Evolutionary conservation across 2,113 vertebrate genomes (phyloP).

Genomic region (Neodontobutis hainanensis): DNA sequence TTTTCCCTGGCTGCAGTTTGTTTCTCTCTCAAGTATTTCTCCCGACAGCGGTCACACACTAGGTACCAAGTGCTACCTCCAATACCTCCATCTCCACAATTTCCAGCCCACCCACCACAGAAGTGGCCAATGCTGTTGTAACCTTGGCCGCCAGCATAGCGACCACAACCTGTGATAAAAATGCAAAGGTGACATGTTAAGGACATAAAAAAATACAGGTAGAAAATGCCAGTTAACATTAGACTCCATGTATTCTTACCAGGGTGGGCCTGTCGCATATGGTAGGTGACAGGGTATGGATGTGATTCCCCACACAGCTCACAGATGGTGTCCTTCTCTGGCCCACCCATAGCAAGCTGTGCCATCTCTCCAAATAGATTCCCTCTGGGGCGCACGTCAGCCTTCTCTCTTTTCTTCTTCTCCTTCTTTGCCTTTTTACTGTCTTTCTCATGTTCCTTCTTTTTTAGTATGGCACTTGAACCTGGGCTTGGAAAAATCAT

Average conservation of each 20-base stretch:
- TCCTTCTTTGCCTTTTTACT: constrained; percentile 95
- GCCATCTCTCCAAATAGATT: constrained; percentile 99
- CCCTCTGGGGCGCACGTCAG: constrained; percentile 91
- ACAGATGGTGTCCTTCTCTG: constrained; percentile 98
- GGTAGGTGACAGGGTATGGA: constrained; percentile 97
- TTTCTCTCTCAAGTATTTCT: constrained; percentile 97
- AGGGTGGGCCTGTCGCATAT: constrained; percentile 98
- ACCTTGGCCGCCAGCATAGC: constrained; percentile 96
- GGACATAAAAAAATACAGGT: too few species aligned
- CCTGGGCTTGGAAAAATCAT: constrained; percentile 99
- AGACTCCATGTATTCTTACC: constrained; percentile 75
- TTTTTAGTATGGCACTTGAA: constrained; percentile 95
- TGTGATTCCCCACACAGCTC: constrained; percentile 97
- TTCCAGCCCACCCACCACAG: constrained; percentile 98
- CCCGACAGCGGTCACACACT: constrained; percentile 95
- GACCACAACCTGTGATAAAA: constrained; percentile 86
- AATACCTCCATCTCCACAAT: constrained; percentile 96
- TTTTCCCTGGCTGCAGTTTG: constrained; percentile 97
- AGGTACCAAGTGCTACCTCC: constrained; percentile 99
- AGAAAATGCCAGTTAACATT: neutral
- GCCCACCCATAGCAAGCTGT: constrained; percentile 95
- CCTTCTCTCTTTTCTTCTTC: constrained; percentile 97
- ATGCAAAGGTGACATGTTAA: constrained; percentile 10
- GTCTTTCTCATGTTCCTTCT: constrained; percentile 96
- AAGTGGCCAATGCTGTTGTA: constrained; percentile 99